Percentiles rank a stretch among this genome's conserved stretches.
Evolutionary conservation across 2,113 vertebrate genomes (phyloP).

Genomic region (Phylloscopus trochilus): DNA sequence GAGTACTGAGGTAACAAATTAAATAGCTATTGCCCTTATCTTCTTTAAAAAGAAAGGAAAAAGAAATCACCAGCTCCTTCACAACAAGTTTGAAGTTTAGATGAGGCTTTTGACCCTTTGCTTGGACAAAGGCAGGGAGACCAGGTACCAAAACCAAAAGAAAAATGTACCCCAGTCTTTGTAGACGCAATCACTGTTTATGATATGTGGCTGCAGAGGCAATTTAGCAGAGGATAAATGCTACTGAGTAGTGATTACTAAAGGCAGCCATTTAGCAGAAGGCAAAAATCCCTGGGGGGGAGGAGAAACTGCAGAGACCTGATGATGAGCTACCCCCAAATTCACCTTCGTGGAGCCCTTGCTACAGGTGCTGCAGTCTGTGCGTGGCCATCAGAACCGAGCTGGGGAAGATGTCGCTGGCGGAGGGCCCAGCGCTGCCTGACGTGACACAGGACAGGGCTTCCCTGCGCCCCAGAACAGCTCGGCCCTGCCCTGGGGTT

Average conservation of each 20-base stretch:
- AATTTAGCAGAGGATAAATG: not conserved
- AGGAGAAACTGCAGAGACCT: not conserved
- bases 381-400: not conserved
- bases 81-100: not conserved
- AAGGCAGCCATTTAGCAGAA: not conserved
- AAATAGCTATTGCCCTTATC: not conserved
- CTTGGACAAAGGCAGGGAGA: not conserved
- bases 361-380: no score
- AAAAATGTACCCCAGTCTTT: not conserved
- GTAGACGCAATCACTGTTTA: not conserved
- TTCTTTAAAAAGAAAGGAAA: not conserved
- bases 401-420: rapidly evolving
- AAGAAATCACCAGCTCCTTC: not conserved
- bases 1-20: not conserved
- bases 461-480: not conserved
- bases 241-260: not conserved
- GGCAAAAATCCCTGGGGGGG: not conserved
- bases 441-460: not conserved
- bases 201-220: not conserved
- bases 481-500: not conserved
- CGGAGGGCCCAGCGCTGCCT: not conserved
- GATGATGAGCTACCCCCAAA: not conserved
- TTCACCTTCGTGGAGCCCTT: not conserved
- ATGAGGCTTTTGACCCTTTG: not conserved
- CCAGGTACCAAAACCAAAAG: not conserved